Conservation (phyloP, 1,140 invertebrate species). For the Drosophila ogumai region DNA sequence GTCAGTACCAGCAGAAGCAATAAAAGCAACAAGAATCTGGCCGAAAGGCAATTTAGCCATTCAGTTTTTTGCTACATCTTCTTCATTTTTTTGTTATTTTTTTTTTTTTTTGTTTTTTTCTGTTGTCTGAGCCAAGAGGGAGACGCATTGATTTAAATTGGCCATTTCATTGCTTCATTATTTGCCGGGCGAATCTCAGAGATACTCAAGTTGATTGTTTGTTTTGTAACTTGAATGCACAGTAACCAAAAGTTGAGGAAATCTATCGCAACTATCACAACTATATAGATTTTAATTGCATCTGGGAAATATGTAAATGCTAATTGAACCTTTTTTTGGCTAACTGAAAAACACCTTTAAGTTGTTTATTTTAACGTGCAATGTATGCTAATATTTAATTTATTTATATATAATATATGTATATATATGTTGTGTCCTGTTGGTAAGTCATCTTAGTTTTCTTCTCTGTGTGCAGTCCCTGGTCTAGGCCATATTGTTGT, state of each 20-base stretch:
- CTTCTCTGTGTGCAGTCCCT: not conserved
- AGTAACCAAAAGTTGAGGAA: not conserved
- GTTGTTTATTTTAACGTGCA: not conserved
- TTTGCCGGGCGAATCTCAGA: constrained; percentile 36
- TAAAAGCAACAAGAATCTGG: constrained; percentile 27
- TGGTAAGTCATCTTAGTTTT: not conserved
- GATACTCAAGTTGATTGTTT: constrained; percentile 69
- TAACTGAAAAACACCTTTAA: not conserved
- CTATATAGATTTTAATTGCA: not conserved
- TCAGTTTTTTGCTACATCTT: constrained; percentile 23
- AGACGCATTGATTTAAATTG: constrained; percentile 73
- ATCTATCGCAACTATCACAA: not conserved
- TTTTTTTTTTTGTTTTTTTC: not conserved
- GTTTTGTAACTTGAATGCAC: constrained; percentile 28
- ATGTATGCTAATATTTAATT: not conserved
- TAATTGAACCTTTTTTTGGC: not conserved
- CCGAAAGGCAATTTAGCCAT: constrained; percentile 51
- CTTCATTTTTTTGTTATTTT: constrained; percentile 23
- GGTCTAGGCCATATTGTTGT: constrained; percentile 13
- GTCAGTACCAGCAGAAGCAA: constrained; percentile 26
- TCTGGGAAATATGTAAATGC: not conserved
- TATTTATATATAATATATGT: too few relatives aligned
- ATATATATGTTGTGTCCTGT: not conserved
- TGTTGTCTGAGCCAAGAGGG: constrained; percentile 31
- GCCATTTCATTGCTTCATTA: constrained; percentile 75